phyloP scores from a whole-genome alignment of 53 echinoderm and acorn worm species.

The Astropecten irregularis region DNA sequence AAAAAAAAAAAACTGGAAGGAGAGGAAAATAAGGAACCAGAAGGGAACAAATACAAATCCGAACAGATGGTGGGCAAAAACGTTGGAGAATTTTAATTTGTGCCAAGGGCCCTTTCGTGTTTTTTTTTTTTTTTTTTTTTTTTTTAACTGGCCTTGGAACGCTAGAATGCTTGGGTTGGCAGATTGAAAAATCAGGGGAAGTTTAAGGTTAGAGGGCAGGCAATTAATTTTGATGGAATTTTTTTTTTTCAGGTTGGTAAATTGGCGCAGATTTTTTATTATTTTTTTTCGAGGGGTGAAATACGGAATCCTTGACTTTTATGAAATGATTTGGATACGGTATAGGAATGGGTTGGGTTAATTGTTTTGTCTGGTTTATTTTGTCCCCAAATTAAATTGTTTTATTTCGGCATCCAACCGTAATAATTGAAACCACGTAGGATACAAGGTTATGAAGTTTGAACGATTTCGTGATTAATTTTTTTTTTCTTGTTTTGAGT shows the following conservation, averaged over 20 bases:
- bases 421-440: no score
- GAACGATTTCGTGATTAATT: no score
- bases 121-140: no score
- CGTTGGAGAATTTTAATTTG: slow-evolving; percentile 47
- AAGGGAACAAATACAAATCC: background rate
- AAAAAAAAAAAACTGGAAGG: no score
- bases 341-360: no score
- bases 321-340: no score
- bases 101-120: slow-evolving; percentile 8
- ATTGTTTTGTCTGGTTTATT: no score
- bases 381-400: no score
- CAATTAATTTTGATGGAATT: slow-evolving; percentile 24
- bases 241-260: background rate
- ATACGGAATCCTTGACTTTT: no score
- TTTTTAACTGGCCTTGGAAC: slow-evolving; percentile 53
- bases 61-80: slow-evolving; percentile 40
- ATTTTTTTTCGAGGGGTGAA: background rate
- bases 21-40: background rate
- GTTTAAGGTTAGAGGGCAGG: slow-evolving; percentile 8
- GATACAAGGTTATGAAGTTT: no score
- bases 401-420: no score
- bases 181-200: background rate
- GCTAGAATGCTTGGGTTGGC: slow-evolving; percentile 7
- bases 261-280: background rate
- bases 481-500: no score